These are phyloP conservation scores for Thecocarcelia acutangulata DNA, from an alignment of 2,888 invertebrate genomes.

Conservation along the genomic window DNA sequence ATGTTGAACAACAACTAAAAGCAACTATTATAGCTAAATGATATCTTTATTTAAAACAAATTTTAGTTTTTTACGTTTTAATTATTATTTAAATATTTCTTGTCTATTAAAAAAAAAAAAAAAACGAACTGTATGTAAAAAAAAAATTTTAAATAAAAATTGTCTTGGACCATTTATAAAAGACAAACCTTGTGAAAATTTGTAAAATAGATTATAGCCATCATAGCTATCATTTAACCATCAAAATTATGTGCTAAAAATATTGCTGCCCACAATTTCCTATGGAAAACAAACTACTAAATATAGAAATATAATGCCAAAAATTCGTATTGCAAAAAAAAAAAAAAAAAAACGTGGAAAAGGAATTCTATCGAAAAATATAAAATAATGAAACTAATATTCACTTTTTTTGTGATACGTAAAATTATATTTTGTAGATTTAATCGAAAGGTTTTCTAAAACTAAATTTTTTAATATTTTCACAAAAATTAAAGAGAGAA, in stretches of 20 bases:
- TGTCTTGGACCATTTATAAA: constrained; percentile 13
- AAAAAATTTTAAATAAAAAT: constrained; percentile 24
- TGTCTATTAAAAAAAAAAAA: background rate
- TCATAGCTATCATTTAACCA: too few relatives aligned
- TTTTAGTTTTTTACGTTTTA: constrained; percentile 31
- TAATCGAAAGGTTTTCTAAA: constrained; percentile 29
- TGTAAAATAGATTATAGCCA: too few relatives aligned
- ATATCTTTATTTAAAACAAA: constrained; percentile 16
- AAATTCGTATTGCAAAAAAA: too few relatives aligned
- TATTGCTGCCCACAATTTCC: too few relatives aligned
- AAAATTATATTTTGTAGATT: constrained; percentile 38
- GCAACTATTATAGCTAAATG: constrained; percentile 49
- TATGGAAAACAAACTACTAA: too few relatives aligned
- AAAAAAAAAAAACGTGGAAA: too few relatives aligned
- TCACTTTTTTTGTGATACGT: background rate
- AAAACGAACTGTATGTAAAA: background rate
- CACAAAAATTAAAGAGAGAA: constrained; percentile 24
- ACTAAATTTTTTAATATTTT: constrained; percentile 25
- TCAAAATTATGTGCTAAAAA: too few relatives aligned
- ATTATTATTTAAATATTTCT: background rate
- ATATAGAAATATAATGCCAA: too few relatives aligned
- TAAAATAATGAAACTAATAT: constrained; percentile 18
- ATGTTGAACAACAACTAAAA: constrained; percentile 41
- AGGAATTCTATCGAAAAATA: too few relatives aligned
- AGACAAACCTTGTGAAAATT: too few relatives aligned